These are phyloP conservation scores for Eurosta solidaginis DNA, from an alignment of 1,140 invertebrate genomes.

Conservation along the genomic window DNA sequence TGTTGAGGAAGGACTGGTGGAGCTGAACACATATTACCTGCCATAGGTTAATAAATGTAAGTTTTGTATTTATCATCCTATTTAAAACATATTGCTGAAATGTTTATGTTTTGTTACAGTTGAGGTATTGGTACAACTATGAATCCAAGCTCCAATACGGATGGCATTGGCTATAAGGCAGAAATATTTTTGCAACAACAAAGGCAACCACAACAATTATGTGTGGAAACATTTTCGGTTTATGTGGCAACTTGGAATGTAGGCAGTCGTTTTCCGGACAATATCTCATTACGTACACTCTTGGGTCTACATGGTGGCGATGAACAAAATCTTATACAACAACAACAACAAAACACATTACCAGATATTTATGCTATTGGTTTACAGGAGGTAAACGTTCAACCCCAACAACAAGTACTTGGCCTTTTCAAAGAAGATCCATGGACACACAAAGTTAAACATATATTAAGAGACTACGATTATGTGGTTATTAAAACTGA, in stretches of 20 bases:
- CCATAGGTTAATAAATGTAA: no score
- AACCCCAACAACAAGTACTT: conserved; percentile 81
- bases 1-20: neutral
- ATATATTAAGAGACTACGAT: conserved; percentile 69
- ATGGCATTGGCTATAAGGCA: neutral
- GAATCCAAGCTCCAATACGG: neutral
- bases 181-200: neutral
- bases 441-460: conserved; percentile 79
- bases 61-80: no score
- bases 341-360: conserved; percentile 57
- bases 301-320: conserved; percentile 68
- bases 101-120: neutral
- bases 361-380: conserved; percentile 85
- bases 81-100: no score
- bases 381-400: conserved; percentile 88
- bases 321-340: conserved; percentile 61
- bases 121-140: neutral
- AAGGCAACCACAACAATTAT: neutral
- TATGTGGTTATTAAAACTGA: conserved; percentile 80
- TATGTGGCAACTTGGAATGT: conserved; percentile 87
- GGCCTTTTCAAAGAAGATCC: conserved; percentile 82
- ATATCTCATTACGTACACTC: conserved; percentile 71
- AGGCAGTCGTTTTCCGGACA: conserved; percentile 71
- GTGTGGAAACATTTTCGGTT: conserved; percentile 50
- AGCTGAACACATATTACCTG: no score